Percentiles rank a stretch among this genome's conserved stretches.
Conservation (phyloP, 2,797 vertebrate species). For the Amazona ochrocephala region DNA sequence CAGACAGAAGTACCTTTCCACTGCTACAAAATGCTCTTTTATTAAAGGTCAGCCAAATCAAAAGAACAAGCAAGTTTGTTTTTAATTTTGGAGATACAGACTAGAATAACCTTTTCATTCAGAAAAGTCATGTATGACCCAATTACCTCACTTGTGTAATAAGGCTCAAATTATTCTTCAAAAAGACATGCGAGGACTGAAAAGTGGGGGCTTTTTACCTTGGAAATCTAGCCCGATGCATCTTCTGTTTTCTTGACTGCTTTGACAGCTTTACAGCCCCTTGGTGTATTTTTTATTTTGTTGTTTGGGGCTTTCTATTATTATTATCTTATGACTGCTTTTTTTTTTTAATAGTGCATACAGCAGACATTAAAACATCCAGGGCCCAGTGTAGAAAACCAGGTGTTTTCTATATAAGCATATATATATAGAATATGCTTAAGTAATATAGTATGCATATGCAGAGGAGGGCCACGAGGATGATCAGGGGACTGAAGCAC, state of each 20-base stretch:
- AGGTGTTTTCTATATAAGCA: neutral
- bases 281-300: neutral
- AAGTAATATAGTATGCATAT: neutral
- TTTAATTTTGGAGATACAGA: conserved; percentile 70
- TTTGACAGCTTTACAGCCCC: conserved; percentile 11
- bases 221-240: neutral
- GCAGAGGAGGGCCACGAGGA: neutral
- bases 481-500: no score
- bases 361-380: neutral
- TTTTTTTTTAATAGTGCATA: neutral
- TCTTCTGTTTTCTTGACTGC: neutral
- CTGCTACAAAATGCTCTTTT: conserved; percentile 68
- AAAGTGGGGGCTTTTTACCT: neutral
- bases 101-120: conserved; percentile 67
- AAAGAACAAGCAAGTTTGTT: conserved; percentile 51
- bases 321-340: neutral
- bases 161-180: conserved; percentile 39
- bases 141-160: conserved; percentile 46
- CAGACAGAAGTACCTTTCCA: conserved; percentile 74
- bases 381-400: neutral
- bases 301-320: neutral
- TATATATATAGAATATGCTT: neutral
- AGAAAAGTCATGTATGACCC: conserved; percentile 62
- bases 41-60: conserved; percentile 73
- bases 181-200: neutral